Evolutionary conservation across 1,140 invertebrate genomes (phyloP), one percentile per base, ranked within the genome.

Genomic region (Bathynomus jamesi): DNA sequence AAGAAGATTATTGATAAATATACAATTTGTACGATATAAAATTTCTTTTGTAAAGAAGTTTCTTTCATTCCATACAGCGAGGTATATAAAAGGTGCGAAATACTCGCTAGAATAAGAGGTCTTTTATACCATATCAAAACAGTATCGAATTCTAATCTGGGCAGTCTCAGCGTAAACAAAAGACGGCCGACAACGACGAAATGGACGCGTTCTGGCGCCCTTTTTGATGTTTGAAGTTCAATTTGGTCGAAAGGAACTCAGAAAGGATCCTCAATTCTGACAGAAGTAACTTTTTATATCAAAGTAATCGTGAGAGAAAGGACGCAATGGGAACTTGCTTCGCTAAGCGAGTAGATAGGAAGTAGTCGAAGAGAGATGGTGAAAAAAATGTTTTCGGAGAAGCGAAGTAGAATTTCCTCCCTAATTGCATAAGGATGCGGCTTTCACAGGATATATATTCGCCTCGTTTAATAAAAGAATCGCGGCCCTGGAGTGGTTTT

Each of bases 201-300:
- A 53, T 53, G 40, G 40, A 53, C 40, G 40, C 40, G 40, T 53
- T 53, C 21, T 53, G 11, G 40, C 40, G 40, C 40, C 21, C 40
- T 53, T 53, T 53, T 53, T 53, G 40, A 53, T 53, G 40, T 53
- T 53, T 53, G 40, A 53, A 53, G 40, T 53, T 53, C 40, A 53
- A 53, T 53, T 53, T 53, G 40, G 40, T 53, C 40, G 40, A 53
- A 53, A 53, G 40, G 40, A 53, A 53, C 40, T 40, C 32, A 17
- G 32, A 40, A 40, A 40, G 32, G 32, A 40, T 8, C 32, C 17
- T 40, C 32, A 40, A 17, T 40, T 40, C 7, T 40, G 17, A 17
- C 32, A 40, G 32, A 40, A 40, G 32, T 17, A 40, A 40, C 32
- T 40, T 40, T 40, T 40, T 40, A 40, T 40, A 40, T 40, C 32